phyloP scores from a whole-genome alignment of 2,888 invertebrate genomes.

The Seira ritae region DNA sequence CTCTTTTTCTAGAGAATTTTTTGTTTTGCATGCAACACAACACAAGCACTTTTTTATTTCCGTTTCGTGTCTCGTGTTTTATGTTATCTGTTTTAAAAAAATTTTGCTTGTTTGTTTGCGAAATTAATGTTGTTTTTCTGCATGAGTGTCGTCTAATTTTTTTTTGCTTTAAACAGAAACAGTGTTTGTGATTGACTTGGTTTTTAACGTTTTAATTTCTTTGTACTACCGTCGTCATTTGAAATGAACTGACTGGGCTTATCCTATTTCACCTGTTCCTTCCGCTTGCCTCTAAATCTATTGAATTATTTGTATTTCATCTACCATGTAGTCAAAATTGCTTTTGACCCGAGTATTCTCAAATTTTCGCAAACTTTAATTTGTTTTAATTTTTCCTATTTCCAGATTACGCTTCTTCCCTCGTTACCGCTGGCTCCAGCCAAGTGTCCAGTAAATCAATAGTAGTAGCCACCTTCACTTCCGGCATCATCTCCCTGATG shows the following conservation, averaged over 20 bases:
- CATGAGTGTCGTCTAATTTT: background rate
- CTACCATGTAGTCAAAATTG: no score
- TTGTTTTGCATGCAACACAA: no score
- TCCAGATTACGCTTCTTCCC: slow-evolving; percentile 64
- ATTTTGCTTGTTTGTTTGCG: no score
- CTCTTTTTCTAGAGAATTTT: background rate
- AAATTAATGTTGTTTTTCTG: background rate
- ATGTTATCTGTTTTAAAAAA: no score
- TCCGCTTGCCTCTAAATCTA: background rate
- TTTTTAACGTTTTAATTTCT: slow-evolving; percentile 25
- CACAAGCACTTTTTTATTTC: no score
- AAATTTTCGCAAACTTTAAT: no score
- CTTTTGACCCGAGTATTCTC: no score
- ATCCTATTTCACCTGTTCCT: slow-evolving; percentile 25
- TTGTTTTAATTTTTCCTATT: background rate
- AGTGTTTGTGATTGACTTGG: slow-evolving; percentile 35
- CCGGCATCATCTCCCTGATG: slow-evolving; percentile 70
- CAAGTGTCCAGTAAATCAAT: slow-evolving; percentile 69
- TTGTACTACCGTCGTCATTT: slow-evolving; percentile 25
- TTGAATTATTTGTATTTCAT: no score
- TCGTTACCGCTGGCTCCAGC: slow-evolving; percentile 58
- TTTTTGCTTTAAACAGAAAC: background rate
- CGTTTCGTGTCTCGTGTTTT: no score
- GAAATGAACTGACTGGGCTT: slow-evolving; percentile 51
- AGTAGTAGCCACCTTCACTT: slow-evolving; percentile 71